Evolutionary conservation across 1,140 invertebrate species (phyloP).

Genomic region (Bombus superbus): DNA sequence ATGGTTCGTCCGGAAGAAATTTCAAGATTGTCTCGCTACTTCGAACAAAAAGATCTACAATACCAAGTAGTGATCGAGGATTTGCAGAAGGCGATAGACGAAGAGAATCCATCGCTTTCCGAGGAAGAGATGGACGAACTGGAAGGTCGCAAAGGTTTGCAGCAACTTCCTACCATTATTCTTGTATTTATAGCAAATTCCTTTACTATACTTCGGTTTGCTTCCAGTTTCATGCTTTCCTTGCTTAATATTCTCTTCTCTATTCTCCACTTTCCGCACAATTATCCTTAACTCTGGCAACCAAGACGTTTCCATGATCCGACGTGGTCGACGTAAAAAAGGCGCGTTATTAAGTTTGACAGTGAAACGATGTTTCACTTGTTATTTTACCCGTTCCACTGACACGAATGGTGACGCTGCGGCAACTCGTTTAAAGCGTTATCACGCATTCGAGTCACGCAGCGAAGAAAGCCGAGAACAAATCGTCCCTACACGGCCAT

Average conservation of each 20-base stretch:
- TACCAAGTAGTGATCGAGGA: constrained; percentile 89
- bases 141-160: constrained; percentile 88
- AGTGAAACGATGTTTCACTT: constrained; percentile 34
- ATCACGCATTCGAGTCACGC: constrained; percentile 29
- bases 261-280: not conserved
- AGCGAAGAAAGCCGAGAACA: constrained; percentile 43
- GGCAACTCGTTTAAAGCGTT: not conserved
- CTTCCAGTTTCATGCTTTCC: constrained; percentile 10
- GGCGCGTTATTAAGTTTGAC: not conserved
- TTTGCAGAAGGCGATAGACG: constrained; percentile 89
- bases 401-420: constrained; percentile 29
- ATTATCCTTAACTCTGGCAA: not conserved
- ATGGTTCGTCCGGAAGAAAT: constrained; percentile 86
- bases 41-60: constrained; percentile 74
- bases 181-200: not conserved
- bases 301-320: not conserved
- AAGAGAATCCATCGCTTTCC: constrained; percentile 88
- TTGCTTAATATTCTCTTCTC: not conserved
- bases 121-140: constrained; percentile 85
- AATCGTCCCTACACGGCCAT: not conserved
- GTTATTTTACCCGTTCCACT: constrained; percentile 36
- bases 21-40: constrained; percentile 74
- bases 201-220: not conserved
- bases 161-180: not conserved
- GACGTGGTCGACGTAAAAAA: not conserved